Evolutionary conservation across 1,140 invertebrate species (phyloP).

Genomic region (Leptinotarsa undecemlineata): DNA sequence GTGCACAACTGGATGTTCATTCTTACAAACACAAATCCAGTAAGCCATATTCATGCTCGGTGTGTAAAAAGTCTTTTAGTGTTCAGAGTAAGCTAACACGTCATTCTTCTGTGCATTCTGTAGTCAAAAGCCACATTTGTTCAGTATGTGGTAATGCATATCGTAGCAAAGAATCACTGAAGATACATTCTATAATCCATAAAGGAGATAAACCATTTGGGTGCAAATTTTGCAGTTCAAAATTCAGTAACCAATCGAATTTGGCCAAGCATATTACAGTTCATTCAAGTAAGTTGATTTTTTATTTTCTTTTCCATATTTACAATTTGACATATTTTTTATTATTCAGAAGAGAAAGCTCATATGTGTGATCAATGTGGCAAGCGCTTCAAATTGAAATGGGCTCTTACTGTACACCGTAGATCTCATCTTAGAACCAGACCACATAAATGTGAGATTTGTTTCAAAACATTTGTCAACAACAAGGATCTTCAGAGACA

Average conservation of each 20-base stretch:
- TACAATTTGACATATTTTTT: neutral
- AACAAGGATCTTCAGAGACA: constrained; percentile 62
- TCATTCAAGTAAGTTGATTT: constrained; percentile 58
- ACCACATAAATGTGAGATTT: constrained; percentile 58
- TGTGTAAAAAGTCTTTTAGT: constrained; percentile 50
- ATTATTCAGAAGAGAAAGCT: constrained; percentile 59
- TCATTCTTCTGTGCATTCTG: constrained; percentile 47
- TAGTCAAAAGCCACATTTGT: constrained; percentile 52
- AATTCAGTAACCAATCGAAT: constrained; percentile 61
- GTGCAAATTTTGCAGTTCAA: constrained; percentile 57
- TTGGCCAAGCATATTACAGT: constrained; percentile 60
- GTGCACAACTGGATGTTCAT: constrained; percentile 51
- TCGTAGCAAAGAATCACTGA: constrained; percentile 55
- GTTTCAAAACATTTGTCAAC: constrained; percentile 60
- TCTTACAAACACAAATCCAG: constrained; percentile 47
- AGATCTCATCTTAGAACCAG: constrained; percentile 53
- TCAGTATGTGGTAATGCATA: constrained; percentile 56
- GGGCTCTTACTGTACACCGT: constrained; percentile 52
- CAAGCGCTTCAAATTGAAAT: constrained; percentile 60
- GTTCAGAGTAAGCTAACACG: constrained; percentile 49
- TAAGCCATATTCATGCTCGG: constrained; percentile 50
- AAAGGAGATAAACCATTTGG: constrained; percentile 58
- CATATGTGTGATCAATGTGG: constrained; percentile 61
- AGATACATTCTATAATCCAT: constrained; percentile 57
- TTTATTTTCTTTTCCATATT: neutral